A percentile compares a stretch with the other conserved stretches of the same genome.
phyloP scores from a whole-genome alignment of 2,797 vertebrate genomes.

The Artibeus lituratus region DNA sequence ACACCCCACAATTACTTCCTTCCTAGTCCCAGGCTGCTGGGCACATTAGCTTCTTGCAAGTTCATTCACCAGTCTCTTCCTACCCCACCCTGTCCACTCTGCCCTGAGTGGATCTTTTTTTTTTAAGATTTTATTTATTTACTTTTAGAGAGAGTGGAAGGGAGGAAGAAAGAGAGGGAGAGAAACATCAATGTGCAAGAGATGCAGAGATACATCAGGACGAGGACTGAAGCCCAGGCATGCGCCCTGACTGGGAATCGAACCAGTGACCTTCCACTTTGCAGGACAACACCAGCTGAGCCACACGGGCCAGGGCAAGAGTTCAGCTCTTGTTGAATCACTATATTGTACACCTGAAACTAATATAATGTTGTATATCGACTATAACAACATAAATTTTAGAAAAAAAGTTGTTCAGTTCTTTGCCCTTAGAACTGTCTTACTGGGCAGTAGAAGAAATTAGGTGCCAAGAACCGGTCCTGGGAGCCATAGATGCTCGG shows the following conservation, averaged over 20 bases:
- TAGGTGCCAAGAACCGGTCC: background rate
- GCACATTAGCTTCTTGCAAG: too few species aligned
- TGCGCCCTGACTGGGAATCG: too few species aligned
- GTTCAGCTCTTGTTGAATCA: background rate
- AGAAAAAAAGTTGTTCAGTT: background rate
- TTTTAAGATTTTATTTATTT: too few species aligned
- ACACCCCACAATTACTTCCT: background rate
- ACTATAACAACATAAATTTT: background rate
- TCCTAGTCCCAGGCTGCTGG: background rate
- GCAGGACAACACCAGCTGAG: background rate
- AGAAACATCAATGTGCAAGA: too few species aligned
- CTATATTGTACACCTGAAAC: background rate
- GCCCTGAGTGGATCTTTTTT: background rate
- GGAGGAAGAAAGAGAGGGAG: too few species aligned
- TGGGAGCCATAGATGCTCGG: background rate
- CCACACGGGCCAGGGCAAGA: background rate
- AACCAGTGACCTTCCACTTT: too few species aligned
- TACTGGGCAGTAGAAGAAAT: background rate
- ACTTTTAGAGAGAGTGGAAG: too few species aligned
- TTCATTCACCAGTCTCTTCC: background rate
- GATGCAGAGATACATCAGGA: too few species aligned
- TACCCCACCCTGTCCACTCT: background rate
- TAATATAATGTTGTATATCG: background rate
- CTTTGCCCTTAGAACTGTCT: background rate
- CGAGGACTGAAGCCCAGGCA: too few species aligned